These are phyloP conservation scores for Micrasema minimum DNA, from an alignment of 1,140 invertebrate genomes.

Conservation along the genomic window DNA sequence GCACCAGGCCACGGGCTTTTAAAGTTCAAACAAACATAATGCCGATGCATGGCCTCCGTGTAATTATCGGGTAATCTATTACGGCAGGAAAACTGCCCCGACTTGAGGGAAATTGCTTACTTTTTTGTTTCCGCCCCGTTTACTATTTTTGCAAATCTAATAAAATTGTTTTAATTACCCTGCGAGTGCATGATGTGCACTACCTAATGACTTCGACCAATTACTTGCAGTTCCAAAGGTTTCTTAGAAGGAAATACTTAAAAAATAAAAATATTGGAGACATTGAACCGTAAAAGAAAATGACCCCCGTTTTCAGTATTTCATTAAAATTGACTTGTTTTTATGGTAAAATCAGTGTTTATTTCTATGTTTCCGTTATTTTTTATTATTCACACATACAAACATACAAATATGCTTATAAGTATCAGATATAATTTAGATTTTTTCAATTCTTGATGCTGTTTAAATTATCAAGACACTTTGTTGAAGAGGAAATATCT, in stretches of 20 bases:
- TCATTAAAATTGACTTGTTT: too few relatives aligned
- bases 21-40: slow-evolving; percentile 51
- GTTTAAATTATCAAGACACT: too few relatives aligned
- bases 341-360: too few relatives aligned
- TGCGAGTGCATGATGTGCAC: not conserved
- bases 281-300: not conserved
- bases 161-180: not conserved
- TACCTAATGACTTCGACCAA: not conserved
- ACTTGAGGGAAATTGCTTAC: not conserved
- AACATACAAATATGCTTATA: too few relatives aligned
- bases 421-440: too few relatives aligned
- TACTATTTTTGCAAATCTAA: not conserved
- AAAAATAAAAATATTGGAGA: not conserved
- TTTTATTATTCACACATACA: too few relatives aligned
- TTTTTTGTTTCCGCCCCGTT: not conserved
- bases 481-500: too few relatives aligned
- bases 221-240: not conserved
- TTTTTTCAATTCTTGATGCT: too few relatives aligned
- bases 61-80: slow-evolving; percentile 54
- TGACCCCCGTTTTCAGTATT: too few relatives aligned
- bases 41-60: slow-evolving; percentile 47
- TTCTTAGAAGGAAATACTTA: not conserved
- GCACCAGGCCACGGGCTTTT: slow-evolving; percentile 47
- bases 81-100: slow-evolving; percentile 16
- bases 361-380: too few relatives aligned